A percentile compares a stretch with the other conserved stretches of the same genome.
Evolutionary conservation across 2,888 invertebrate genomes (phyloP).

Genomic region (Camponotus fellah): DNA sequence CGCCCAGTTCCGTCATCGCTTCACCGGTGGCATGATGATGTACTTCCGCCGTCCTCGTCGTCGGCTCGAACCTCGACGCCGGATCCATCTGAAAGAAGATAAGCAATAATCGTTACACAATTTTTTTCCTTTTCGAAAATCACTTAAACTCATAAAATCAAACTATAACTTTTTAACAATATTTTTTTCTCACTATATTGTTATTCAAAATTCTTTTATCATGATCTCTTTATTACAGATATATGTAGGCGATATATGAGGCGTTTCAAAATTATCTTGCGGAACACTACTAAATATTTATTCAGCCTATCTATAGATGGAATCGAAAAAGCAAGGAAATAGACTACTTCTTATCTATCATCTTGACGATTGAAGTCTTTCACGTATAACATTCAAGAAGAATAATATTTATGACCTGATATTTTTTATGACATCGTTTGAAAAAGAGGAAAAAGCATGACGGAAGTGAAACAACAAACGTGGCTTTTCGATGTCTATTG

Average conservation of each 20-base stretch:
- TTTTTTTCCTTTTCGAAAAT: neutral
- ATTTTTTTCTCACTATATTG: neutral
- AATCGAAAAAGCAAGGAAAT: neutral
- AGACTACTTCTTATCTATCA: neutral
- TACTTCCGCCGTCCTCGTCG: constrained; percentile 53
- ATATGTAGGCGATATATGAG: neutral
- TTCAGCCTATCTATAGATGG: neutral
- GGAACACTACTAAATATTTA: neutral
- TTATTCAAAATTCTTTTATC: neutral
- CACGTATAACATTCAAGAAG: neutral
- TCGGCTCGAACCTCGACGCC: constrained; percentile 79
- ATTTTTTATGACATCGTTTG: neutral
- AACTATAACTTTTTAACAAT: neutral
- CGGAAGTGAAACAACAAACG: neutral
- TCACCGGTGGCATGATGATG: constrained; percentile 66
- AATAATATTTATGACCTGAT: neutral
- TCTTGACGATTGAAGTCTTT: neutral
- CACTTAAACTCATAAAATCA: neutral
- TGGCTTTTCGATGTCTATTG: neutral
- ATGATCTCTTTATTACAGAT: neutral
- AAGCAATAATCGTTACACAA: neutral
- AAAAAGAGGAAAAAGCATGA: neutral
- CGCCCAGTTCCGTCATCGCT: constrained; percentile 83
- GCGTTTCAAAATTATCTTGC: neutral
- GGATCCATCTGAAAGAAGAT: constrained; percentile 87